Conservation (phyloP, 2,797 vertebrate genomes). For the Sebastes cheni region DNA sequence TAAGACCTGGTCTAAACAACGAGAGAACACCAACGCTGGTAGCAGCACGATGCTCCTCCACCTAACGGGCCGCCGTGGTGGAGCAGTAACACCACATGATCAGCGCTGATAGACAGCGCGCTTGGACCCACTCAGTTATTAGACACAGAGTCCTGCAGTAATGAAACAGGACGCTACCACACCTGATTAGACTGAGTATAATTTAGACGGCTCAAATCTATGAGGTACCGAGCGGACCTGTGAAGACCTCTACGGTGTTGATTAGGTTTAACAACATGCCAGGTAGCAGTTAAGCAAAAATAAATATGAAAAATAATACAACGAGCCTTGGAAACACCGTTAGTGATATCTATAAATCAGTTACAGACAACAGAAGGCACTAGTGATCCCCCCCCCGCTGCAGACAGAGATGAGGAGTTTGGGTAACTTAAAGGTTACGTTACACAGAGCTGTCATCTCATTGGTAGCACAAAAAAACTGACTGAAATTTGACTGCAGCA, state of each 20-base stretch:
- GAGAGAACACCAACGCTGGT: too few species aligned
- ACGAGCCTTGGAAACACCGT: not conserved
- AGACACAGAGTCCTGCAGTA: not conserved
- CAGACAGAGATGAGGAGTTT: too few species aligned
- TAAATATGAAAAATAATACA: not conserved
- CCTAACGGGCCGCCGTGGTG: too few species aligned
- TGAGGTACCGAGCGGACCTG: not conserved
- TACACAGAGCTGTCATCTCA: too few species aligned
- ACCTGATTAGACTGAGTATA: too few species aligned
- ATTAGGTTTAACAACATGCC: not conserved
- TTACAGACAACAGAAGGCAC: not conserved
- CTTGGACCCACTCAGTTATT: not conserved
- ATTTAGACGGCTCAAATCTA: not conserved
- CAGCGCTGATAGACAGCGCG: not conserved
- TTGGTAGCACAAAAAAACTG: too few species aligned
- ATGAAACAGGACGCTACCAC: not conserved
- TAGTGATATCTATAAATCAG: not conserved
- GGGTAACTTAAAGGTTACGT: too few species aligned
- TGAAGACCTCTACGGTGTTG: not conserved
- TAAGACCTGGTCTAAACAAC: not conserved
- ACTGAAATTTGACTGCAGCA: too few species aligned
- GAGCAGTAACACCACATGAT: not conserved
- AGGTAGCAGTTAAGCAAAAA: not conserved
- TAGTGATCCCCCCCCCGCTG: too few species aligned
- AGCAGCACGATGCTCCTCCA: too few species aligned